These are phyloP conservation scores for Percopsis omiscomaycus DNA, from an alignment of 2,797 vertebrate genomes.

Conservation along the genomic window DNA sequence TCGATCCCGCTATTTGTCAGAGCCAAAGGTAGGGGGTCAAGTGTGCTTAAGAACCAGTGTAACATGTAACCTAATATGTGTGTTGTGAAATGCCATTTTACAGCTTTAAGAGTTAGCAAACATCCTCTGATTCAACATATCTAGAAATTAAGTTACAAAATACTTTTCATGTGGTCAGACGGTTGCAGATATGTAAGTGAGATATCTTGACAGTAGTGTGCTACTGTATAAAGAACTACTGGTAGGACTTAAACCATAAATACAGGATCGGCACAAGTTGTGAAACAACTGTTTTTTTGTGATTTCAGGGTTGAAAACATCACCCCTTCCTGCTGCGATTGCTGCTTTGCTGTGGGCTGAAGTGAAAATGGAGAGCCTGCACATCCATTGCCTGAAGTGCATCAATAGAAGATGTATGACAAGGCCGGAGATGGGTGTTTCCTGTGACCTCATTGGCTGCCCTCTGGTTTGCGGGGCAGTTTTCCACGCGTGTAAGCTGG, in stretches of 20 bases:
- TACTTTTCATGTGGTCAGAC: not conserved
- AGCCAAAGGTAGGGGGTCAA: slow-evolving; percentile 38
- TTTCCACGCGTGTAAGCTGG: slow-evolving; percentile 93
- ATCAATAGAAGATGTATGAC: slow-evolving; percentile 96
- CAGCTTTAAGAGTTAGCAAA: slow-evolving; percentile 51
- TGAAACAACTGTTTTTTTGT: slow-evolving; percentile 5
- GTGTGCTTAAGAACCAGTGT: slow-evolving; percentile 41
- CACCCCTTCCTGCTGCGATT: slow-evolving; percentile 2
- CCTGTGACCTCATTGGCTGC: slow-evolving; percentile 93
- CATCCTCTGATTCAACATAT: slow-evolving; percentile 31
- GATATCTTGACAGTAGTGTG: slow-evolving; percentile 17
- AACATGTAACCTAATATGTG: slow-evolving; percentile 56
- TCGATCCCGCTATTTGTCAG: slow-evolving; percentile 5
- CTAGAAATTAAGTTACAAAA: slow-evolving; percentile 22
- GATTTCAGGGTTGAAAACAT: slow-evolving; percentile 56
- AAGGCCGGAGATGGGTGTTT: slow-evolving; percentile 86
- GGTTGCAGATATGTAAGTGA: not conserved
- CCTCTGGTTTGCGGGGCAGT: slow-evolving; percentile 94
- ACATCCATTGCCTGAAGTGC: slow-evolving; percentile 93
- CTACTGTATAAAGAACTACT: not conserved
- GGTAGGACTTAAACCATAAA: not conserved
- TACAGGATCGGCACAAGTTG: not conserved
- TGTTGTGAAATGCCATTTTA: slow-evolving; percentile 68
- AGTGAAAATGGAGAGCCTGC: slow-evolving; percentile 84
- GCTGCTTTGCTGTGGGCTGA: slow-evolving; percentile 12